phyloP scores from a whole-genome alignment of 1,140 invertebrate genomes.

The Caenorhabditis brenneri region DNA sequence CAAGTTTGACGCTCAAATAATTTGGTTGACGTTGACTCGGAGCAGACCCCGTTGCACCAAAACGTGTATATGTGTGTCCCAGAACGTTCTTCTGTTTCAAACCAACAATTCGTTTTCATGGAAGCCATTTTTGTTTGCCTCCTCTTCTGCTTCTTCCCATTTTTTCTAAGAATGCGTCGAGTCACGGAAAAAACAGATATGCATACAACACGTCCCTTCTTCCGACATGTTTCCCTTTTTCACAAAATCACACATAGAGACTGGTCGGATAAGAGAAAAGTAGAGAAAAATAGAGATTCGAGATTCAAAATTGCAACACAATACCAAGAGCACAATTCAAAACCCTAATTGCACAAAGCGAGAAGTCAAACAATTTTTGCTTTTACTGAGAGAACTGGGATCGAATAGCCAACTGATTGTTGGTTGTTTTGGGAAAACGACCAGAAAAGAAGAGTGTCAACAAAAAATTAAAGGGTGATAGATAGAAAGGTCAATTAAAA shows the following conservation, averaged over 20 bases:
- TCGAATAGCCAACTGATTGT: constrained; percentile 42
- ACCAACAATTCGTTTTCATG: constrained; percentile 28
- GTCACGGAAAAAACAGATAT: constrained; percentile 41
- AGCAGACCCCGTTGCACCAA: neutral
- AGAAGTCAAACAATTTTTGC: neutral
- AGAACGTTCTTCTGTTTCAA: constrained; percentile 22
- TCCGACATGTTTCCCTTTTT: constrained; percentile 20
- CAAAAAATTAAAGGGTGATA: neutral
- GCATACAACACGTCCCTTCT: constrained; percentile 15
- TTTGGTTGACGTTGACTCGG: neutral
- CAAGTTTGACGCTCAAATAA: constrained; percentile 31
- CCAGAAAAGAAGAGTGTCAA: neutral
- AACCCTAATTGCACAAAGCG: constrained; percentile 4
- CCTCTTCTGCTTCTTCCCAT: neutral
- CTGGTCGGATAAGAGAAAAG: neutral
- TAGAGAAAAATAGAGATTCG: neutral
- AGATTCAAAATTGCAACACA: constrained; percentile 29
- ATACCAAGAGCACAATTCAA: constrained; percentile 37
- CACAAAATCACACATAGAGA: constrained; percentile 8
- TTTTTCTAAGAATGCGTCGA: neutral
- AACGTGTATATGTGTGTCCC: neutral
- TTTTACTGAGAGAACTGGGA: neutral
- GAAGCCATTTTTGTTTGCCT: constrained; percentile 3
- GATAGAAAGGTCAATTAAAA: neutral
- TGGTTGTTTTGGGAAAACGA: neutral